Conservation (phyloP, 2,797 vertebrate genomes). For the Thalassophryne amazonica region DNA sequence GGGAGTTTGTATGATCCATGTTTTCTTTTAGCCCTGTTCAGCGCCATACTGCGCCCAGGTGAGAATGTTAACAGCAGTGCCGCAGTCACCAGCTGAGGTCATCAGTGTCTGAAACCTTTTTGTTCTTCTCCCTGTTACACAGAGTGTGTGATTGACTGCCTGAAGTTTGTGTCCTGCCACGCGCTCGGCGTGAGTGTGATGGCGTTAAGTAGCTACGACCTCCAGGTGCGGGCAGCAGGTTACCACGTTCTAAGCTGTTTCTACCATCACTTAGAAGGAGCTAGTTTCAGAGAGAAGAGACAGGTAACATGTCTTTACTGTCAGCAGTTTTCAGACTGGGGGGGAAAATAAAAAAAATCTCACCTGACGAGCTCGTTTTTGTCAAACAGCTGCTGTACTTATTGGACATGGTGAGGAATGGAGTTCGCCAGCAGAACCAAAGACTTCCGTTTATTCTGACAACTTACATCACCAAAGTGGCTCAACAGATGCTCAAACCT, state of each 20-base stretch:
- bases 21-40: slow-evolving; percentile 92
- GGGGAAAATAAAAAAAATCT: no score
- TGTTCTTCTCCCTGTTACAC: neutral
- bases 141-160: slow-evolving; percentile 91
- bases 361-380: neutral
- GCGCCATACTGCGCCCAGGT: slow-evolving; percentile 89
- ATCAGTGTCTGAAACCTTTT: neutral
- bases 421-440: slow-evolving; percentile 82
- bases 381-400: slow-evolving; percentile 86
- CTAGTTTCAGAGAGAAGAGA: slow-evolving; percentile 84
- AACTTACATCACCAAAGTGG: slow-evolving; percentile 83
- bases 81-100: neutral
- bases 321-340: no score
- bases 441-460: slow-evolving; percentile 83
- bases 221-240: slow-evolving; percentile 82
- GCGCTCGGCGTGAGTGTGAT: slow-evolving; percentile 83
- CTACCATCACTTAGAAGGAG: slow-evolving; percentile 87
- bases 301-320: slow-evolving; percentile 83
- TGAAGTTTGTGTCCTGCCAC: slow-evolving; percentile 88
- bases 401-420: slow-evolving; percentile 88
- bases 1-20: slow-evolving; percentile 86
- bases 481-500: slow-evolving; percentile 89
- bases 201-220: slow-evolving; percentile 91
- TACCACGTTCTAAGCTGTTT: slow-evolving; percentile 86
- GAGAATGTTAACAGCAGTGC: slow-evolving; percentile 17